Base-by-base conservation (phyloP, 2,113 vertebrate genomes). In the Phaethornis superciliosus region DNA sequence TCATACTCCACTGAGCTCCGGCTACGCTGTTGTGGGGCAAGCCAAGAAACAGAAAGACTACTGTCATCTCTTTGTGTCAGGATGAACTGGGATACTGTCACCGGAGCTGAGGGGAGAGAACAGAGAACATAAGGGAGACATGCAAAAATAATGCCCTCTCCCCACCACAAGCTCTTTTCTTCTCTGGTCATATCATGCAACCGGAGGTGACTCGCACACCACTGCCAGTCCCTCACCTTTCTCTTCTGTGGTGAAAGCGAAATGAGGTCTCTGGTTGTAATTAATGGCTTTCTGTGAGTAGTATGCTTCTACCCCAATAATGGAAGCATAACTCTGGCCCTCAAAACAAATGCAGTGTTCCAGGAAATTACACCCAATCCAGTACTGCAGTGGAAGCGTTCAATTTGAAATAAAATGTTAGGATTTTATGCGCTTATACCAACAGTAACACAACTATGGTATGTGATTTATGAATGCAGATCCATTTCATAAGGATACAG, bases 21-120 rank as follows among this genome's bases (percentile, higher is more conserved):
- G 84, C 97, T 97, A 56, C 95, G 96, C 35, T 94, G 93, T 42
- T 85, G 68, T 6, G 96, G 94, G 28, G 96, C 93, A 24, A 95
- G 92, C 96, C 97, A 97, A 42, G 96, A 96, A 63, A 97, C 91
- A 51, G 97, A 97, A 67, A 97, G 96, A 69, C 97, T 97, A 6
- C 92, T 97, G 82, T 97, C 96, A 74, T 97, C 97, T 70, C 88
- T 95, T n/a, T 94, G 81, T 14, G 84, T 75, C 35, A 94, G 88
- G 52, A 77, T 63, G 65, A 93, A 77, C 33, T 91, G 68, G 47
- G 96, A 93, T 54, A 92, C 15, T 5, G 95, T 87, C 75, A 97
- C 91, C 0, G 97, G 97, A 82, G 93, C 96, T 97, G 91, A 71
- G 15, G 37, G 69, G 17, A 84, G 37, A 84, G 42, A 91, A 74